Evolutionary conservation across 1,140 invertebrate genomes (phyloP).

Genomic region (Drosophila quadrilineata): DNA sequence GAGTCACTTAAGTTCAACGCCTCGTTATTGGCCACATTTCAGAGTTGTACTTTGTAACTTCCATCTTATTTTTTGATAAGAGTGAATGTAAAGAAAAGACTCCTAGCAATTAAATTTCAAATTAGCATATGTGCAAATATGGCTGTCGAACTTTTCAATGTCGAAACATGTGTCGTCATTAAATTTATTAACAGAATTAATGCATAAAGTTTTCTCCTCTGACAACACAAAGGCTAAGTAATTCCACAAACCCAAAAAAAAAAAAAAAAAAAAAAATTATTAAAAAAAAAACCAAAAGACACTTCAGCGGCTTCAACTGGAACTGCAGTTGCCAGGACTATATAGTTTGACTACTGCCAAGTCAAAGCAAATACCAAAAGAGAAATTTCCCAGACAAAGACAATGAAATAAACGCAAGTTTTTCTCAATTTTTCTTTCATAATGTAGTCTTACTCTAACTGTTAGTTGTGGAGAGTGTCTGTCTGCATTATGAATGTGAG

Average conservation of each 20-base stretch:
- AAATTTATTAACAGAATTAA: conserved; percentile 78
- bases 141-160: conserved; percentile 49
- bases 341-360: too few relatives aligned
- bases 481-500: conserved; percentile 54
- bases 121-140: conserved; percentile 67
- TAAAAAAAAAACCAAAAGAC: conserved; percentile 49
- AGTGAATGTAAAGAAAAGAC: conserved; percentile 36
- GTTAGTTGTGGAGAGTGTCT: too few relatives aligned
- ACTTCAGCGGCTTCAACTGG: conserved; percentile 18
- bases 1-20: too few relatives aligned
- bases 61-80: background rate
- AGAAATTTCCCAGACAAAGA: conserved; percentile 44
- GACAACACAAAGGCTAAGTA: too few relatives aligned
- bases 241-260: too few relatives aligned
- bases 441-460: too few relatives aligned
- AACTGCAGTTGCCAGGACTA: too few relatives aligned
- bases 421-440: conserved; percentile 7
- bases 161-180: conserved; percentile 46
- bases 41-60: conserved; percentile 23
- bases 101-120: conserved; percentile 73
- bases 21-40: background rate
- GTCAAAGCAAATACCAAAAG: conserved; percentile 56
- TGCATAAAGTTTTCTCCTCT: conserved; percentile 64
- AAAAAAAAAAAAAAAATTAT: conserved; percentile 32
- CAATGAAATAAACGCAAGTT: conserved; percentile 52